Base-by-base conservation (phyloP, 2,113 vertebrate species). In the Nettapus auritus region DNA sequence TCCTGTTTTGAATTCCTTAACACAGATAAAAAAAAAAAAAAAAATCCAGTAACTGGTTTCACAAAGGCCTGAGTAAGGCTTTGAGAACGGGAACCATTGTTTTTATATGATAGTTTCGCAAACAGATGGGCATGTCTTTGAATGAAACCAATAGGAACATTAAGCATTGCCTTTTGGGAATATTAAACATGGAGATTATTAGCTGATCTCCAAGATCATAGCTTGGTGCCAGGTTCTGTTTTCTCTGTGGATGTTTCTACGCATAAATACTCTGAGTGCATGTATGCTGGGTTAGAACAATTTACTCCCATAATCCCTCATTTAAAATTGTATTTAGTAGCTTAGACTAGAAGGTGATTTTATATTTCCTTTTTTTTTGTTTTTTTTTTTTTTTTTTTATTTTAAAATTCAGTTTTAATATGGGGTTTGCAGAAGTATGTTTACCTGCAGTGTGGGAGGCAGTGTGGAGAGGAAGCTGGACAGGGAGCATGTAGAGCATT, bases 21-120 rank as follows among this genome's bases (percentile, higher is more conserved):
- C 38, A 28, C 36, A 88, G 85, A 96, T 33, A 74, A 88, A 91
- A 89, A 70, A 91, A 91, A 88, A 91, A 77, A 89, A 38, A 38
- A 8, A 38, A 20, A 46, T 88, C 56, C 71, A 70, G 85, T 91
- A 87, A 94, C 59, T 74, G 46, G 28, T 81, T 96, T 96, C 75
- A 63, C 75, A 93, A 89, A 89, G 25, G 63, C 44, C 36, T 89
- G 57, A 92, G 48, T 57, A 55, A 73, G 34, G 34, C 75, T 73
- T 33, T 60, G 75, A 91, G 89, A 82, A 81, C 0, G 7, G 71
- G 64, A 88, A 31, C 42, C 52, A 86, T 60, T 89, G 84, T 95
- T 94, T 88, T 95, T 68, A 34, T 77, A 34, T 28, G 63, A 56
- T 16, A n/a, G 55, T 95, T 95, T 83, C 0, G 0, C 82, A 91